Percentiles rank a stretch among this genome's conserved stretches.
These are phyloP conservation scores for Felis catus DNA, from an alignment of 2,113 vertebrate genomes.

Conservation along the genomic window F.catus_Fca126_mat1.0 CM031413.1:130144501-130145000, in stretches of 20 bases:
- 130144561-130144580: constrained; percentile 36
- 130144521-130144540: constrained; percentile 46
- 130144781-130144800: neutral
- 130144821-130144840: accelerated
- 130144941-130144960: constrained; percentile 49
- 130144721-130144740: constrained; percentile 17
- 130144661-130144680: constrained; percentile 51
- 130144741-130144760: neutral
- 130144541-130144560: constrained; percentile 63
- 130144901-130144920: constrained; percentile 48
- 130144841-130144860: neutral
- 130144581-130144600: neutral
- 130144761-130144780: constrained; percentile 45
- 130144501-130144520: constrained; percentile 53
- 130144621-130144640: constrained; percentile 53
- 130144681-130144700: constrained; percentile 61
- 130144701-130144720: neutral
- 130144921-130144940: neutral
- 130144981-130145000: constrained; percentile 82
- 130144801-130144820: neutral
- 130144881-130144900: neutral
- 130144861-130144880: neutral
- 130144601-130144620: constrained; percentile 31
- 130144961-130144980: constrained; percentile 71
- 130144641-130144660: constrained; percentile 62